Percentiles rank a stretch among this genome's conserved stretches.
phyloP scores from a whole-genome alignment of 2,888 invertebrate species.

The Chrysolina haemoptera region DNA sequence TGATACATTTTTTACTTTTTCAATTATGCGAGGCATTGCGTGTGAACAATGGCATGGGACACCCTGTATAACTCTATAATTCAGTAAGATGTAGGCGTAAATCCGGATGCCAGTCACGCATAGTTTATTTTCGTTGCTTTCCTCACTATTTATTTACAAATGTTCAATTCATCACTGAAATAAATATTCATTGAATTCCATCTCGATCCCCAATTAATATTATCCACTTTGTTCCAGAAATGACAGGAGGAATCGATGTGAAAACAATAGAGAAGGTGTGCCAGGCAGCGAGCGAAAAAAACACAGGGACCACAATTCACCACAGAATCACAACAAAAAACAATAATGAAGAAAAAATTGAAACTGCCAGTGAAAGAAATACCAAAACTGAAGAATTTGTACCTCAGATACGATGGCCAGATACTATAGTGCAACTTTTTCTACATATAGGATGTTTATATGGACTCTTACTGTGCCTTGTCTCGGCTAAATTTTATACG shows the following conservation, averaged over 20 bases:
- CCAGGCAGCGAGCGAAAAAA: constrained; percentile 31
- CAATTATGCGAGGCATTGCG: no score
- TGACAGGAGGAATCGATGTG: constrained; percentile 51
- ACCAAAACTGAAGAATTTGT: constrained; percentile 68
- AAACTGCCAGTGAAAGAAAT: constrained; percentile 29
- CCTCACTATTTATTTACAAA: no score
- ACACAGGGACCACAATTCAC: constrained; percentile 36
- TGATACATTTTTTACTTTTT: no score
- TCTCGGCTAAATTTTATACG: constrained; percentile 76
- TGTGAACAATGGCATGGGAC: no score
- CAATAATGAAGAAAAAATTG: constrained; percentile 40
- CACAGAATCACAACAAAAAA: constrained; percentile 37
- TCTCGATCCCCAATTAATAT: no score
- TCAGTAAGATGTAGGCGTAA: no score
- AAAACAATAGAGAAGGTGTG: constrained; percentile 40
- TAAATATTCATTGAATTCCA: no score
- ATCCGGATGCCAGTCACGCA: no score
- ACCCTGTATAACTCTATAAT: no score
- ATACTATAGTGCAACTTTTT: constrained; percentile 79
- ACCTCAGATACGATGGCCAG: constrained; percentile 81
- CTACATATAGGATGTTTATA: constrained; percentile 81
- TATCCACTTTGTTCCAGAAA: constrained; percentile 43
- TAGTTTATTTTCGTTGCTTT: no score
- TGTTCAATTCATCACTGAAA: no score
- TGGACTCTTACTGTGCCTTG: constrained; percentile 78